Percentiles rank a stretch among this genome's conserved stretches.
These are phyloP conservation scores for Alloplasta piceator DNA, from an alignment of 2,888 invertebrate species.

Conservation along the genomic window DNA sequence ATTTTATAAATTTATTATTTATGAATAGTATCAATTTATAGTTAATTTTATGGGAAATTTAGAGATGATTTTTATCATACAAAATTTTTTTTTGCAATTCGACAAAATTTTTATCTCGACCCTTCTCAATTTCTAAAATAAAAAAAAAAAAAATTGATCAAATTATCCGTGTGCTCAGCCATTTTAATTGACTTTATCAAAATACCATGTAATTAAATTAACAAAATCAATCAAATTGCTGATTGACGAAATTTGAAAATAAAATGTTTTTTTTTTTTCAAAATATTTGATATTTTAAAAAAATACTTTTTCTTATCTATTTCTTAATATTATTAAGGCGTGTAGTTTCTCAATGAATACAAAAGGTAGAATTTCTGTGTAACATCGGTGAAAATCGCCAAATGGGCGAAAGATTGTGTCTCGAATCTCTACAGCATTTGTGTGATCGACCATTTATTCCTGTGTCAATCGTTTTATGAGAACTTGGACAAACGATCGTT, in stretches of 20 bases:
- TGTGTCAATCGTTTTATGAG: constrained; percentile 53
- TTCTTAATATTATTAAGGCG: constrained; percentile 7
- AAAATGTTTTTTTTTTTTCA: neutral
- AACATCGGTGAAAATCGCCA: constrained; percentile 8
- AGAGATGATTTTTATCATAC: too few relatives aligned
- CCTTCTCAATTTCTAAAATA: neutral
- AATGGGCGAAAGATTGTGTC: constrained; percentile 28
- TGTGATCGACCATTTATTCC: constrained; percentile 17
- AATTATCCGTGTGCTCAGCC: too few relatives aligned
- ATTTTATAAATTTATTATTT: too few relatives aligned
- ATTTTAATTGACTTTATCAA: too few relatives aligned
- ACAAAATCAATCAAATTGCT: neutral
- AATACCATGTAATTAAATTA: too few relatives aligned
- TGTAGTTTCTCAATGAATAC: neutral
- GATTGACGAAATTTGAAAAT: neutral
- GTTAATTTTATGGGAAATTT: too few relatives aligned
- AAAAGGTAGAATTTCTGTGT: constrained; percentile 1
- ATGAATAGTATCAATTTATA: too few relatives aligned
- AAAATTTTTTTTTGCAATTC: constrained; percentile 40
- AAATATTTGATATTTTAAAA: constrained; percentile 10
- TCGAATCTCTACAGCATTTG: constrained; percentile 46
- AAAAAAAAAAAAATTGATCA: neutral
- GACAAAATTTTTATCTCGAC: constrained; percentile 47
- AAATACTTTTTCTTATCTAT: constrained; percentile 10
- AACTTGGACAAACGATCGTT: constrained; percentile 58